A percentile compares a stretch with the other conserved stretches of the same genome.
These are phyloP conservation scores for Acromyrmex echinatior DNA, from an alignment of 1,140 invertebrate species.

Conservation along the genomic window DNA sequence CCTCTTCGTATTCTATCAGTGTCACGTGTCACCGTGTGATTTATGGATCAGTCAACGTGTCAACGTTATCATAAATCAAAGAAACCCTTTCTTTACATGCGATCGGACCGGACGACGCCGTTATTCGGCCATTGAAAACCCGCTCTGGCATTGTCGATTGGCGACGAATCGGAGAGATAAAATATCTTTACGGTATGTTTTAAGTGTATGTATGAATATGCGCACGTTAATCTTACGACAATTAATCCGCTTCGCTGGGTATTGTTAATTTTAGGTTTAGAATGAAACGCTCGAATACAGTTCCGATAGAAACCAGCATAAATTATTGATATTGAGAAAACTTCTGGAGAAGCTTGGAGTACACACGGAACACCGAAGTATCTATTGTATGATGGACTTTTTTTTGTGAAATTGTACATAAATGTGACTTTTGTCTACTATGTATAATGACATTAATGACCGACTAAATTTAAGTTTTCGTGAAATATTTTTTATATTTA, in stretches of 20 bases:
- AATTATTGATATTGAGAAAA: conserved; percentile 20
- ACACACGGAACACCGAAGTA: neutral
- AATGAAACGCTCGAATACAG: conserved; percentile 4
- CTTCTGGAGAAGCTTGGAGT: neutral
- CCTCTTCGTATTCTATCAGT: conserved; percentile 45
- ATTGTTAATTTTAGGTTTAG: conserved; percentile 30
- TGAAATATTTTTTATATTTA: neutral
- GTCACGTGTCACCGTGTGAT: conserved; percentile 41
- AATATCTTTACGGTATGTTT: neutral
- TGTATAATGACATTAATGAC: neutral
- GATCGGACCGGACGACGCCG: conserved; percentile 6
- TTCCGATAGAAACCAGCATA: neutral
- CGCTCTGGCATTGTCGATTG: conserved; percentile 4
- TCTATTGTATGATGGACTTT: neutral
- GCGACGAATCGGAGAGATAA: conserved; percentile 1
- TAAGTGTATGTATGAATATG: too few species aligned
- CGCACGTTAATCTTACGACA: conserved; percentile 24
- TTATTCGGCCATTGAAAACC: conserved; percentile 28
- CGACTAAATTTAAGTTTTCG: neutral
- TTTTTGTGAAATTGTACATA: neutral
- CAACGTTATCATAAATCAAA: conserved; percentile 50
- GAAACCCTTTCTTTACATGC: conserved; percentile 31
- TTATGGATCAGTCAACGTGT: conserved; percentile 50
- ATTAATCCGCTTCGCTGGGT: conserved; percentile 8
- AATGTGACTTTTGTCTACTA: neutral